phyloP scores from a whole-genome alignment of 37 sponge, comb jelly and placozoan genomes.

The Beroe ovata region DNA sequence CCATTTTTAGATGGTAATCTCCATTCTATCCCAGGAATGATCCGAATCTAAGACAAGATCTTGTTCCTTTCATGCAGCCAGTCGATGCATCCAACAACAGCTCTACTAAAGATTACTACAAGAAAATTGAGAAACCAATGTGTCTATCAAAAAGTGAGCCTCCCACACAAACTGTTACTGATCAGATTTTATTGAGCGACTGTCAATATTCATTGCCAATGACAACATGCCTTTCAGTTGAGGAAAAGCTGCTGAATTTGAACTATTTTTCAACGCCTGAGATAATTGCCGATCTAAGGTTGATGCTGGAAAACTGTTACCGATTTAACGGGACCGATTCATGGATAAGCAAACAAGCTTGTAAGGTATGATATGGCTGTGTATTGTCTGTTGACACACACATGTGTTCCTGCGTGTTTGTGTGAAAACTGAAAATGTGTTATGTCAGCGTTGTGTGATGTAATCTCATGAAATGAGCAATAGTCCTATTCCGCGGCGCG shows the following conservation, averaged over 20 bases:
- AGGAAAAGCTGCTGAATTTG: constrained; percentile 30
- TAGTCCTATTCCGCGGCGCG: too few species aligned
- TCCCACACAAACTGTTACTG: too few species aligned
- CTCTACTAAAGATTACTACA: constrained; percentile 28
- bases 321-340: constrained; percentile 7
- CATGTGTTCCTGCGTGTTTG: too few species aligned
- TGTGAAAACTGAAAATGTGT: too few species aligned
- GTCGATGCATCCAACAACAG: background rate
- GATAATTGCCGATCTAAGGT: constrained; percentile 14
- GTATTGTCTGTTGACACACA: too few species aligned
- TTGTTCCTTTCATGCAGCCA: constrained; percentile 26
- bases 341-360: constrained; percentile 52
- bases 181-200: too few species aligned
- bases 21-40: too few species aligned
- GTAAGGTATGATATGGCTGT: constrained; percentile 42
- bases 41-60: background rate
- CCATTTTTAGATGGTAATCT: too few species aligned
- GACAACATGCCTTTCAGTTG: constrained; percentile 8
- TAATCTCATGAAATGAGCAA: background rate
- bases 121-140: constrained; percentile 43
- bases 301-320: constrained; percentile 52
- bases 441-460: too few species aligned
- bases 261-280: constrained; percentile 56
- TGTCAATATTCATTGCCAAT: too few species aligned
- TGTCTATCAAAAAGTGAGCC: constrained; percentile 13